Evolutionary conservation across 2,888 invertebrate species (phyloP).

Genomic region (Prenolepis imparis): DNA sequence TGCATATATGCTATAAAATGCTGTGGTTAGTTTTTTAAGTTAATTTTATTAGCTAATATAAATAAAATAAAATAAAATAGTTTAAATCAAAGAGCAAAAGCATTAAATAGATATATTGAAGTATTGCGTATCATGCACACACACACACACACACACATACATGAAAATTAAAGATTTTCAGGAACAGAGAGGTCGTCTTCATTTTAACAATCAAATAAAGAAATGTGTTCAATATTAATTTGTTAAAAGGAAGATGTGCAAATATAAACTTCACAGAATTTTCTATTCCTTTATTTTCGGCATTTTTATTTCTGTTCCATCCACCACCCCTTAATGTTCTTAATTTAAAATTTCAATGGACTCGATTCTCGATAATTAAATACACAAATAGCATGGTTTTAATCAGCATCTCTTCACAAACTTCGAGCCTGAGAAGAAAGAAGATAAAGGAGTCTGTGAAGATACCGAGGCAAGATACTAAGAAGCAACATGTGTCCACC

Average conservation of each 20-base stretch:
- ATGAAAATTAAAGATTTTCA: background rate
- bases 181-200: background rate
- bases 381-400: background rate
- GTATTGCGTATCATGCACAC: background rate
- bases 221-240: conserved; percentile 1
- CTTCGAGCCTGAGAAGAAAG: background rate
- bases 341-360: conserved; percentile 6
- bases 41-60: background rate
- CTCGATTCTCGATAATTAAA: conserved; percentile 12
- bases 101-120: background rate
- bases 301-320: background rate
- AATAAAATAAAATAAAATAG: background rate
- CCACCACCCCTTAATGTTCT: background rate
- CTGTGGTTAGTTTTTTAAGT: background rate
- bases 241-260: background rate
- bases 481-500: conserved; percentile 30
- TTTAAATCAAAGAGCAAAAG: too few species aligned
- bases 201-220: background rate
- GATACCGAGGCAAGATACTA: conserved; percentile 8
- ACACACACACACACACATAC: too few species aligned
- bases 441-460: background rate
- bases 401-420: background rate
- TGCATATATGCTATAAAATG: background rate
- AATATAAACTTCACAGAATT: background rate
- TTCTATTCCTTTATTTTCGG: background rate